These are phyloP conservation scores for Choristoneura fumiferana DNA, from an alignment of 1,140 invertebrate species.

Conservation along the genomic window DNA sequence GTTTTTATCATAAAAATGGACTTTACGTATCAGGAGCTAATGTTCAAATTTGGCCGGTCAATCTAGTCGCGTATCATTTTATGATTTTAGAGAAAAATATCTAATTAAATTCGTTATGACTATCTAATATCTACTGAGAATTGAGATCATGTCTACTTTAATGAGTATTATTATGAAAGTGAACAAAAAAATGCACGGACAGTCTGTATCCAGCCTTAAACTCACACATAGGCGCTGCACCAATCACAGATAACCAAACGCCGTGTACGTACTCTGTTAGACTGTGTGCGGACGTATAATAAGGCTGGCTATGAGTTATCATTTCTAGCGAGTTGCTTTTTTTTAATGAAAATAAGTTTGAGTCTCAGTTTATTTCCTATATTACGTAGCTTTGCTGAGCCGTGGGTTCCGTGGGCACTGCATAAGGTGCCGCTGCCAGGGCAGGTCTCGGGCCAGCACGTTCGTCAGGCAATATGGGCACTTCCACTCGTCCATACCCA, in stretches of 20 bases:
- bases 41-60: conserved; percentile 17
- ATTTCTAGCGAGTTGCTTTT: neutral
- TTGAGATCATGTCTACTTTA: conserved; percentile 4
- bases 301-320: neutral
- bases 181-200: conserved; percentile 3
- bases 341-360: neutral
- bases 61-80: conserved; percentile 15
- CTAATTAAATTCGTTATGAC: conserved; percentile 17
- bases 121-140: conserved; percentile 16
- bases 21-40: conserved; percentile 5
- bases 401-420: conserved; percentile 66
- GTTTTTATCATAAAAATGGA: conserved; percentile 3
- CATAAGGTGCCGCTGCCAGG: conserved; percentile 71
- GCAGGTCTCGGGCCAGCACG: conserved; percentile 61
- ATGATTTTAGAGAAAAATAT: conserved; percentile 11
- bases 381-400: conserved; percentile 38
- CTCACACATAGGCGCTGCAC: neutral
- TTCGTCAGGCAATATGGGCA: conserved; percentile 69
- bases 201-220: conserved; percentile 6
- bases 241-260: neutral
- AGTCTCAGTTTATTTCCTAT: neutral
- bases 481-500: conserved; percentile 69
- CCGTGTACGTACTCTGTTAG: neutral
- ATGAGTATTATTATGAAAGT: conserved; percentile 2
- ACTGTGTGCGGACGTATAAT: neutral